phyloP scores from a whole-genome alignment of 2,797 vertebrate species.

The Coreius guichenoti region DNA sequence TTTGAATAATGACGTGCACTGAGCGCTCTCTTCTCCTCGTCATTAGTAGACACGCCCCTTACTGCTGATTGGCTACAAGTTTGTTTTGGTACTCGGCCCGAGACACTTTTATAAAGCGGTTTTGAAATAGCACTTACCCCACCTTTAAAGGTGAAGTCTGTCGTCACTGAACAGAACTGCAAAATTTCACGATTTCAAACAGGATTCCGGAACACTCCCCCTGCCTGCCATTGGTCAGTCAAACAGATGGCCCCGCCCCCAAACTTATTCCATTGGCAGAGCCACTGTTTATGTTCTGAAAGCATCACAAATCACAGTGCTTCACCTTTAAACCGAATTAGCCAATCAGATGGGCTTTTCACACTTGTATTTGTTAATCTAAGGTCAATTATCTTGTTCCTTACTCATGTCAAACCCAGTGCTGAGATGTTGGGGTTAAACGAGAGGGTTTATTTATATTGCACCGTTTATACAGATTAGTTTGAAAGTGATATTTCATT shows the following conservation, averaged over 20 bases:
- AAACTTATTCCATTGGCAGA: neutral
- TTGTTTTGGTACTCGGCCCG: too few species aligned
- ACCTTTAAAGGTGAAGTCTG: neutral
- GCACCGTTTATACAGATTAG: neutral
- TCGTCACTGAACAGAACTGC: neutral
- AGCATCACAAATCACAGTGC: too few species aligned
- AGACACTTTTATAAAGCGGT: too few species aligned
- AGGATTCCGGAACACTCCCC: neutral
- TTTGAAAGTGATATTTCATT: conserved; percentile 2
- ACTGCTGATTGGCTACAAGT: too few species aligned
- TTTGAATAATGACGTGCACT: too few species aligned
- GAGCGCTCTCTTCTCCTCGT: too few species aligned
- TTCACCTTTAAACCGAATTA: too few species aligned
- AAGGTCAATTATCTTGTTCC: neutral
- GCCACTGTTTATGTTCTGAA: too few species aligned
- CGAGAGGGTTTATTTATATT: neutral
- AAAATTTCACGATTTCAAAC: neutral
- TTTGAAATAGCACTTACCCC: too few species aligned
- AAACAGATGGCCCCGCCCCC: neutral
- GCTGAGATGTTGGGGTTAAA: neutral
- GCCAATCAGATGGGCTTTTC: neutral
- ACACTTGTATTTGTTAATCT: neutral
- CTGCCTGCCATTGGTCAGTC: neutral
- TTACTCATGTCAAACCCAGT: neutral
- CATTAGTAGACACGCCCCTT: too few species aligned